Percentiles rank a stretch among this genome's conserved stretches.
Conservation (phyloP, 2,888 invertebrate species). For the Marronus borbonicus region DNA sequence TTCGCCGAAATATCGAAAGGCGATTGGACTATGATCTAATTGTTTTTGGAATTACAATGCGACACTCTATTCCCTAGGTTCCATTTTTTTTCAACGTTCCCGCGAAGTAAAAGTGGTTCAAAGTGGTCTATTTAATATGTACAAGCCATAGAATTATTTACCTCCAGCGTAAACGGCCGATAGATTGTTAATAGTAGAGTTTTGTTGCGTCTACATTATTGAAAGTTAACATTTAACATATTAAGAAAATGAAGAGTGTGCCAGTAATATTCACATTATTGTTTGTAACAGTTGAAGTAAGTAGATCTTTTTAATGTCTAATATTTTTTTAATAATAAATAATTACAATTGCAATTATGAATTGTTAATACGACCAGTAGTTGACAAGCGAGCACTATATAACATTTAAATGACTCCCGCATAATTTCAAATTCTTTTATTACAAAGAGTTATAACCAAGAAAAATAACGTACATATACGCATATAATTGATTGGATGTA, state of each 20-base stretch:
- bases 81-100: constrained; percentile 27
- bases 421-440: too few relatives aligned
- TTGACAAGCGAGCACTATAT: too few relatives aligned
- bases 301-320: neutral
- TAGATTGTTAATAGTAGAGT: neutral
- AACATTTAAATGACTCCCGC: too few relatives aligned
- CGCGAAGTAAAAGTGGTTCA: constrained; percentile 42
- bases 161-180: constrained; percentile 17
- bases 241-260: neutral
- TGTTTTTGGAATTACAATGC: neutral
- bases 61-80: constrained; percentile 6
- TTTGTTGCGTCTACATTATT: neutral
- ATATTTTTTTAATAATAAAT: neutral
- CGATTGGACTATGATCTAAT: constrained; percentile 1
- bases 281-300: neutral
- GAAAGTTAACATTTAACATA: too few relatives aligned
- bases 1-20: neutral
- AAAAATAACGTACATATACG: too few relatives aligned
- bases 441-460: too few relatives aligned
- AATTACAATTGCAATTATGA: neutral
- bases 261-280: constrained; percentile 9
- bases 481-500: too few relatives aligned
- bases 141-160: neutral
- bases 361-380: neutral
- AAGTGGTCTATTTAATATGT: constrained; percentile 28